Percentiles rank a stretch among this genome's conserved stretches.
Evolutionary conservation across 2,113 vertebrate species (phyloP).

Genomic region (Zosterops pallidus): DNA sequence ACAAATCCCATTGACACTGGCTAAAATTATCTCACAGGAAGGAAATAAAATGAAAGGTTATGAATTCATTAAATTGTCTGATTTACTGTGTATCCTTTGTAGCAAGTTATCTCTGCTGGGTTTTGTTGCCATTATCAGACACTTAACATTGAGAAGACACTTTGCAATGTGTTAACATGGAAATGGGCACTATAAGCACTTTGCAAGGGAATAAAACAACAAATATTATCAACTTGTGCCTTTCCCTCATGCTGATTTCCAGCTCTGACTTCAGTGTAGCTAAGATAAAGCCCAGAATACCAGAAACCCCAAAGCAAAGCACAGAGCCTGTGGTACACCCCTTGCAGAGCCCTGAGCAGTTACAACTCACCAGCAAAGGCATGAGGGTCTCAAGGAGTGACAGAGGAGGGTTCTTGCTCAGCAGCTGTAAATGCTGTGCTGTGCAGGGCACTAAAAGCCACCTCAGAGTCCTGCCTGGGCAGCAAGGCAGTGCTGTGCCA

Average conservation of each 20-base stretch:
- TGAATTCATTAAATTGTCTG: constrained; percentile 75
- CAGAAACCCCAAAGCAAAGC: not conserved
- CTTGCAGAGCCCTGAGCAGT: not conserved
- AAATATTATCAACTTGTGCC: not conserved
- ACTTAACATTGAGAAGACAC: not conserved
- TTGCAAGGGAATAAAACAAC: not conserved
- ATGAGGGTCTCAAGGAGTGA: not conserved
- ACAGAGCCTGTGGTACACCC: not conserved
- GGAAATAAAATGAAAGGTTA: constrained; percentile 74
- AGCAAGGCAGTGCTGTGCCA: accelerated
- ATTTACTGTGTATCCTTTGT: constrained; percentile 62
- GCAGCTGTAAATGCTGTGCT: accelerated
- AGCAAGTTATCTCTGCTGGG: constrained; percentile 47
- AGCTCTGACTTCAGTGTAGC: not conserved
- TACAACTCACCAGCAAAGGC: accelerated
- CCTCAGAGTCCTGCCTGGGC: accelerated
- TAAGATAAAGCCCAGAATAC: not conserved
- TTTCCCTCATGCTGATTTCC: not conserved
- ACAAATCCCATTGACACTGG: constrained; percentile 68
- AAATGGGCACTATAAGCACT: not conserved
- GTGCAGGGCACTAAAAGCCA: not conserved
- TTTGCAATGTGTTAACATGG: not conserved
- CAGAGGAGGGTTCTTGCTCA: not conserved
- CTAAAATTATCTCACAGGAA: constrained; percentile 74
- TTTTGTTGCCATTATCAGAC: constrained; percentile 44